Conservation (phyloP, 1,140 invertebrate genomes). For the Leguminivora glycinivorella region DNA sequence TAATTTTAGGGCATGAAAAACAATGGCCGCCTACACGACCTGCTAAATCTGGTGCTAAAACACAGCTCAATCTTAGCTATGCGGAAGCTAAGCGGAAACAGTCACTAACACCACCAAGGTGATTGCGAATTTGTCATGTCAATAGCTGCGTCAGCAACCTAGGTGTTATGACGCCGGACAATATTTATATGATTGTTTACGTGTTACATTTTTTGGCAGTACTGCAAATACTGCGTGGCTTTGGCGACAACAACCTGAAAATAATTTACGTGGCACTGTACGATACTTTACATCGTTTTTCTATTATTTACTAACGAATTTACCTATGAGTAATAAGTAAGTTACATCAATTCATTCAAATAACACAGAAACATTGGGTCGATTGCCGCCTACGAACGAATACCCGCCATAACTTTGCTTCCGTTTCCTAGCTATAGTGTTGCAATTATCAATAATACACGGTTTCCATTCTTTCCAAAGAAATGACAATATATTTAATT, state of each 20-base stretch:
- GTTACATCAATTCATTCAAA: too few relatives aligned
- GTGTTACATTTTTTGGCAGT: too few relatives aligned
- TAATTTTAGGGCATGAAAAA: slow-evolving; percentile 14
- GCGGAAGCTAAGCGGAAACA: not conserved
- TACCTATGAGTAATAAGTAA: too few relatives aligned
- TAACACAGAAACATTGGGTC: too few relatives aligned
- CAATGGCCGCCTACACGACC: not conserved
- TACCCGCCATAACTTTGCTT: not conserved
- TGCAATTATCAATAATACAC: not conserved
- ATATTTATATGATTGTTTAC: too few relatives aligned
- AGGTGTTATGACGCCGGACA: not conserved
- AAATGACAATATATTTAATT: too few relatives aligned
- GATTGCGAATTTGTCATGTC: slow-evolving; percentile 21
- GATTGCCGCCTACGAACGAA: not conserved
- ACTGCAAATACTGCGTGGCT: too few relatives aligned
- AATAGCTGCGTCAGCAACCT: not conserved
- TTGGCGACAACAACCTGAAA: not conserved
- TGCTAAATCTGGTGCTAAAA: slow-evolving; percentile 8
- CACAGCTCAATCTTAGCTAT: not conserved
- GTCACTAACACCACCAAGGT: slow-evolving; percentile 22
- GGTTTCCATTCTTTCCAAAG: not conserved
- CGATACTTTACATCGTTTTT: too few relatives aligned
- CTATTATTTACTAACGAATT: too few relatives aligned
- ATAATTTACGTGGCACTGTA: not conserved
- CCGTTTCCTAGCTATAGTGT: not conserved